Evolutionary conservation across 2,797 vertebrate species (phyloP).

Genomic region (Spondyliosoma cantharus): DNA sequence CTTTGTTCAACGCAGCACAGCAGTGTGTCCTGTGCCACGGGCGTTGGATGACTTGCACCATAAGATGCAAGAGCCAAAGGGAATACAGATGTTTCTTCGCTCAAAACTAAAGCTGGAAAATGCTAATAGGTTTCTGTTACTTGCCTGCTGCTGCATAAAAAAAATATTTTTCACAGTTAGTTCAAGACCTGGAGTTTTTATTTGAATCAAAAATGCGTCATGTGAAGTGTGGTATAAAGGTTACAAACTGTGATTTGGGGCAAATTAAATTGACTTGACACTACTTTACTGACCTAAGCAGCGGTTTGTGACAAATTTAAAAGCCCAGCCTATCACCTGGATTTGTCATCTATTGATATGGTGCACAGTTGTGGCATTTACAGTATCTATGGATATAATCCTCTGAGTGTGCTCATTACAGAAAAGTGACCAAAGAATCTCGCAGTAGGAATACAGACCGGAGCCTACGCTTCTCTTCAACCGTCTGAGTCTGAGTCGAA

Average conservation of each 20-base stretch:
- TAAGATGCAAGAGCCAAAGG: conserved; percentile 16
- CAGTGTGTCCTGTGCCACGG: conserved; percentile 6
- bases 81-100: not conserved
- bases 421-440: not conserved
- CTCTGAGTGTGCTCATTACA: not conserved
- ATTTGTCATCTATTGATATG: not conserved
- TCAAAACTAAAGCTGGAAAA: conserved; percentile 30
- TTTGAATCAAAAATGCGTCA: not conserved
- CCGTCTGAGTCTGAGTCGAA: not conserved
- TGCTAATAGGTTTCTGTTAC: conserved; percentile 6
- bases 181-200: not conserved
- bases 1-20: conserved; percentile 39
- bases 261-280: not conserved
- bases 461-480: not conserved
- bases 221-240: not conserved
- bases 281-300: not conserved
- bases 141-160: not conserved
- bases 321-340: not conserved
- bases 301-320: not conserved
- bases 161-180: not conserved
- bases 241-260: not conserved
- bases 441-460: not conserved
- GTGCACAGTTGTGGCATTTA: not conserved
- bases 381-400: not conserved
- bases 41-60: not conserved